These are phyloP conservation scores for Mythimna albipuncta DNA, from an alignment of 2,888 invertebrate species.

Conservation along the genomic window DNA sequence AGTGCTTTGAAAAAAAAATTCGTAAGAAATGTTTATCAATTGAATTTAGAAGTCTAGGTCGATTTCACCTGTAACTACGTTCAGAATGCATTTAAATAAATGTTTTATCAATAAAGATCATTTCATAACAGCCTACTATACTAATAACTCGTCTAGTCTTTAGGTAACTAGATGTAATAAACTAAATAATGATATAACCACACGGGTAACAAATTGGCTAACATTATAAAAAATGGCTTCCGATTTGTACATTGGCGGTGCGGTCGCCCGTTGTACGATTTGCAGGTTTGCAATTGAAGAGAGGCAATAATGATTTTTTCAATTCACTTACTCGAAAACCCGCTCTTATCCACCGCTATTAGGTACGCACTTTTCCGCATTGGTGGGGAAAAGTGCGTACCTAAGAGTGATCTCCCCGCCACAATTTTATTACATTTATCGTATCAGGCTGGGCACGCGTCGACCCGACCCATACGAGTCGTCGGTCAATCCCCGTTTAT, in stretches of 20 bases:
- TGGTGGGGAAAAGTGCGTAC: too few relatives aligned
- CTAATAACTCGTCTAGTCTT: not conserved
- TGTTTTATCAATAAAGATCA: conserved; percentile 18
- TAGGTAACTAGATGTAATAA: conserved; percentile 28
- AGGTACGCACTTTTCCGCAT: too few relatives aligned
- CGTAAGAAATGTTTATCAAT: conserved; percentile 22
- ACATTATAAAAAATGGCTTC: conserved; percentile 17
- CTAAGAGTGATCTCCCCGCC: too few relatives aligned
- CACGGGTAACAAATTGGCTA: conserved; percentile 8
- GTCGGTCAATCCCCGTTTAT: too few relatives aligned
- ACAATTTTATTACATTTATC: too few relatives aligned
- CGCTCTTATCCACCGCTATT: too few relatives aligned
- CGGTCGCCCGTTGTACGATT: not conserved
- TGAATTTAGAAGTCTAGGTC: conserved; percentile 37
- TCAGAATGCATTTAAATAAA: conserved; percentile 35
- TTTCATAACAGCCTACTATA: conserved; percentile 9
- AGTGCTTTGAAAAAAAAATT: conserved; percentile 20
- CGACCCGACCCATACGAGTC: too few relatives aligned
- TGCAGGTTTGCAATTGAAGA: not conserved
- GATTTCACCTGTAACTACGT: conserved; percentile 43
- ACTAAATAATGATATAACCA: conserved; percentile 26
- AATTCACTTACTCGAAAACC: too few relatives aligned
- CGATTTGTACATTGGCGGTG: conserved; percentile 7
- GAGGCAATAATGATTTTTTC: too few relatives aligned
- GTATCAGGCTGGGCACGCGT: too few relatives aligned